These are phyloP conservation scores for Sarcophilus harrisii DNA, from an alignment of 2,797 vertebrate genomes.

Conservation along the genomic window DNA sequence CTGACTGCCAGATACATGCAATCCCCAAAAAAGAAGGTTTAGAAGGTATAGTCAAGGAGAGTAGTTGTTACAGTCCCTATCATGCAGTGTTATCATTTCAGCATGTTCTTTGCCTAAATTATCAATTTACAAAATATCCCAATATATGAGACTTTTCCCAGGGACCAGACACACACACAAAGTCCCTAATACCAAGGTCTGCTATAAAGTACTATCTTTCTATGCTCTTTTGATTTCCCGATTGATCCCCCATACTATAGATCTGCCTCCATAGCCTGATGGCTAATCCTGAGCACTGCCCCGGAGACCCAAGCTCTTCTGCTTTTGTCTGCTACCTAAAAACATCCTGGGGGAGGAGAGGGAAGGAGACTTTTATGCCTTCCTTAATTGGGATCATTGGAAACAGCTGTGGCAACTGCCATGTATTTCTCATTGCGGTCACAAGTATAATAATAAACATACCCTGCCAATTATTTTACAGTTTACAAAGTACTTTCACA, in stretches of 20 bases:
- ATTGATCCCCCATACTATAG: not conserved
- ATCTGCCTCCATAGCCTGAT: not conserved
- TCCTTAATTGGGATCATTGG: not conserved
- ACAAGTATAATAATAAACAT: not conserved
- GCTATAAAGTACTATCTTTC: not conserved
- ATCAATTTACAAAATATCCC: not conserved
- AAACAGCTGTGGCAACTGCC: not conserved
- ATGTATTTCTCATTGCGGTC: not conserved
- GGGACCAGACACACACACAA: not conserved
- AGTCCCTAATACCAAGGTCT: not conserved
- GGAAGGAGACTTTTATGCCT: not conserved
- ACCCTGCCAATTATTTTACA: not conserved
- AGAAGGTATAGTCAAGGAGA: not conserved
- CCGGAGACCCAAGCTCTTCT: not conserved
- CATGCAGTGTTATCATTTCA: not conserved
- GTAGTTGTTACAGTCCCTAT: not conserved
- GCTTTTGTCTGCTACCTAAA: not conserved
- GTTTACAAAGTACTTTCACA: not conserved
- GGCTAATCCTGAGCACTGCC: not conserved
- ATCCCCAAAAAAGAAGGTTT: not conserved
- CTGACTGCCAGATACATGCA: not conserved
- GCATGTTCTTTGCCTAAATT: not conserved
- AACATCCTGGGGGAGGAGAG: not conserved
- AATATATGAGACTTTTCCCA: not conserved
- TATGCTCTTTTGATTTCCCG: not conserved